phyloP scores from a whole-genome alignment of 2,113 vertebrate species.

The Rhegmatorhina hoffmannsi region DNA sequence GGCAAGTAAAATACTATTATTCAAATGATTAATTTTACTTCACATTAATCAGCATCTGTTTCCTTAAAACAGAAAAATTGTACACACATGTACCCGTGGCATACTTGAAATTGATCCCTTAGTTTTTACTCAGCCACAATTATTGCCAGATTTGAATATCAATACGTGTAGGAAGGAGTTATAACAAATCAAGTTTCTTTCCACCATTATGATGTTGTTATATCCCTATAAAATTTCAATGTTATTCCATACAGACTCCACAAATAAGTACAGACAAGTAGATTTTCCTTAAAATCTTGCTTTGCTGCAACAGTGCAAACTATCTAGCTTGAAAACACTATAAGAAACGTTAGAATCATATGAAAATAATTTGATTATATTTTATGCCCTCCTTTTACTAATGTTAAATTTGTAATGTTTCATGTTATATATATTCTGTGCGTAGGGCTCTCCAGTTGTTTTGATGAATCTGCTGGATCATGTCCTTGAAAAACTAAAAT shows the following conservation, averaged over 20 bases:
- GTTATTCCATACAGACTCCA: background rate
- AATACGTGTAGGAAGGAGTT: background rate
- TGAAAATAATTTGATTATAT: background rate
- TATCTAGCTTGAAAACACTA: background rate
- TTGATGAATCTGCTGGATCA: background rate
- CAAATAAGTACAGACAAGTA: background rate
- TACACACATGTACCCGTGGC: background rate
- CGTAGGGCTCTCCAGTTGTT: background rate
- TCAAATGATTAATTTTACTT: conserved; percentile 24
- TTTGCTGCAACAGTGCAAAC: background rate
- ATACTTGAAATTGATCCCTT: background rate
- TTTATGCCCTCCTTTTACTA: background rate
- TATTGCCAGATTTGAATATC: background rate
- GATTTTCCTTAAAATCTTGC: background rate
- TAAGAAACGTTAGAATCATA: background rate
- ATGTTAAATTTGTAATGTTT: background rate
- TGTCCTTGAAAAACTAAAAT: conserved; percentile 17
- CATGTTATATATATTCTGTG: background rate
- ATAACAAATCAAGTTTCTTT: background rate
- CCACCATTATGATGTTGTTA: background rate
- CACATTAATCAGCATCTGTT: conserved; percentile 12
- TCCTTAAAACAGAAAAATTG: background rate
- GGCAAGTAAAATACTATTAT: background rate
- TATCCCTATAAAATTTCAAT: background rate
- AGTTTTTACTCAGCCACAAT: background rate